Evolutionary conservation across 2,888 invertebrate species (phyloP), one percentile per base, ranked within the genome.

Genomic region (Leucophenga maculata): DNA sequence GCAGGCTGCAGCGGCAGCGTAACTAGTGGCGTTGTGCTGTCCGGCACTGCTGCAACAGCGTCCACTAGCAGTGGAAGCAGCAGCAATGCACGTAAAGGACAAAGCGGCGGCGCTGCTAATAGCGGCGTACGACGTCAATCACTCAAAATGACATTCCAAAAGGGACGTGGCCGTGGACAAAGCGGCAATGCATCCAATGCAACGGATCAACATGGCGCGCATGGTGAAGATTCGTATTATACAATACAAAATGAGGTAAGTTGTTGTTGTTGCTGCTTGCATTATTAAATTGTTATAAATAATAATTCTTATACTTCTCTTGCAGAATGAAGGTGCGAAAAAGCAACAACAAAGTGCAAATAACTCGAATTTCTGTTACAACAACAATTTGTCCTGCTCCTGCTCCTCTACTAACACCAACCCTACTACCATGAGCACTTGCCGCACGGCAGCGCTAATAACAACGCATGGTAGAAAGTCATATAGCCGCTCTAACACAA

Each of bases 71-170:
- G 74, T 4, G 4, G 26, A 2, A 26, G 26, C 26, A 26, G 26
- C 26, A 26, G 26, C 26, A 78, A 78, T 57, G 77, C 79, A 11
- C 77, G 81, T 6, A 83, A 82, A 39, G 74, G 78, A 3, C 74
- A 69, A 60, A 71, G 70, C 14, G 69, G 72, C 6, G 73, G 75
- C 46, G 77, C 75, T n/a, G 78, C 76, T 14, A 75, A 77, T 18
- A 48, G 22, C 16, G 80, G 80, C 11, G 84, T 78, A 13, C 85
- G 86, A 14, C 91, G 93, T 74, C 93, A 92, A 73, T 93, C 94
- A 0, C 87, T 94, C 76, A 95, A 94, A 89, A 94, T 94, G 93
- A 94, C 94, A 72, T 91, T 94, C 86, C 93, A 93, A 88, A 93
- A 93, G 87, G 92, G 93, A 59, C 90, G 92, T 1, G 91, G 91